Percentiles rank a stretch among this genome's conserved stretches.
These are phyloP conservation scores for Phyllopteryx taeniolatus DNA, from an alignment of 2,113 vertebrate genomes.

Conservation along the genomic window DNA sequence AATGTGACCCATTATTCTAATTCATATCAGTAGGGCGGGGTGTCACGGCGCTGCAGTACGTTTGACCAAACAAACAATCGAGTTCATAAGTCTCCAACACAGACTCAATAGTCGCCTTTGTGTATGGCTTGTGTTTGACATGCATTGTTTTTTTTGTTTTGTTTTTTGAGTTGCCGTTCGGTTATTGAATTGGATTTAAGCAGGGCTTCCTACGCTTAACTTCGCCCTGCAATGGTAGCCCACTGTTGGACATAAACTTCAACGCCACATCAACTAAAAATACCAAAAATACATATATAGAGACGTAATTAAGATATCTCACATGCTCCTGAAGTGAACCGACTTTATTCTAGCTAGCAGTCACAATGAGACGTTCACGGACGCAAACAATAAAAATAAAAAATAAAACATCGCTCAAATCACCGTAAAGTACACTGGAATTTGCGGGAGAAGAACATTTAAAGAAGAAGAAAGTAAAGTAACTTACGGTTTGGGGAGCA, in stretches of 20 bases:
- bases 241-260: background rate
- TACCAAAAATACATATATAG: background rate
- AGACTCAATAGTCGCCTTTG: background rate
- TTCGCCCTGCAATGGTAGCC: background rate
- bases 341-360: slow-evolving; percentile 12
- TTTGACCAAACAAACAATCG: background rate
- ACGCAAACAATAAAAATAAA: background rate
- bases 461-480: background rate
- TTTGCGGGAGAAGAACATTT: background rate
- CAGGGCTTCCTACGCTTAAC: background rate
- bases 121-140: background rate
- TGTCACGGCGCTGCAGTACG: background rate
- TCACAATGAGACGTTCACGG: slow-evolving; percentile 6
- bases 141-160: background rate
- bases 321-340: background rate
- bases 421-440: slow-evolving; percentile 13
- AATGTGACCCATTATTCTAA: background rate
- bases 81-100: background rate
- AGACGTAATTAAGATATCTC: background rate
- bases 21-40: slow-evolving; percentile 5
- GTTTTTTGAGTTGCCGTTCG: background rate
- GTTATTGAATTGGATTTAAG: background rate
- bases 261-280: background rate
- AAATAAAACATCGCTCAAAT: slow-evolving; percentile 11
- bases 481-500: slow-evolving; percentile 47